Base-by-base conservation (phyloP, 2,888 invertebrate species). In the Cephus nigrinus region DNA sequence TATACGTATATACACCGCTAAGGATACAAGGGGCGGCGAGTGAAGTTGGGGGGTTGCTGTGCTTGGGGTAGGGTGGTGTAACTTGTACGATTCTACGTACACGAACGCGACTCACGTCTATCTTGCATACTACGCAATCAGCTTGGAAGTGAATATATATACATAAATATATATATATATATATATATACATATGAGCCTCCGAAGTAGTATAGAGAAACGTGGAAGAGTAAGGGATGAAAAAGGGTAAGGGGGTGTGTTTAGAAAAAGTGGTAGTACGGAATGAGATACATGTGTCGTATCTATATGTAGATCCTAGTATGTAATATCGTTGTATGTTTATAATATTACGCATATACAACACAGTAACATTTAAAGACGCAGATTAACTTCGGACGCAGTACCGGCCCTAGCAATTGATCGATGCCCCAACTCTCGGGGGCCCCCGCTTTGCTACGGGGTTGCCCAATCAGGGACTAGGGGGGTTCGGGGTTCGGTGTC, bases 381-480 rank as follows among this genome's bases (percentile, higher is more conserved):
- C 40, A 15, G 15, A 40, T 1, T 40, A 5, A 40, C 75, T 79
- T 79, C 76, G 71, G 71, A 77, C 74, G 73, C 81, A 79, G 80
- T 81, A 77, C 80, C 84, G 83, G 84, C 83, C 82, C 40, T 40
- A 40, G 85, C 80, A 84, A 84, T 84, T 89, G 88, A 89, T 89
- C 87, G 87, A 89, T 89, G 86, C 84, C 80, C 80, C 83, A 80
- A 79, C 79, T 81, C 81, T 77, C 79, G 80, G 83, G 79, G 84
- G 81, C 81, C 82, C 83, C 82, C 84, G 4, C 40, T 40, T 40
- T 74, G 71, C 71, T 35, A 72, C 40, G 79, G 75, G 78, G 71
- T 73, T 78, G 36, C 71, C 32, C 32, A 69, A 75, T 69, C 34
- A 34, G 78, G 76, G 75, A 71, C 76, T 75, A 76, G 76, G 75